These are phyloP conservation scores for Corythornis leucogaster DNA, from an alignment of 2,797 vertebrate genomes.

Conservation along the genomic window DNA sequence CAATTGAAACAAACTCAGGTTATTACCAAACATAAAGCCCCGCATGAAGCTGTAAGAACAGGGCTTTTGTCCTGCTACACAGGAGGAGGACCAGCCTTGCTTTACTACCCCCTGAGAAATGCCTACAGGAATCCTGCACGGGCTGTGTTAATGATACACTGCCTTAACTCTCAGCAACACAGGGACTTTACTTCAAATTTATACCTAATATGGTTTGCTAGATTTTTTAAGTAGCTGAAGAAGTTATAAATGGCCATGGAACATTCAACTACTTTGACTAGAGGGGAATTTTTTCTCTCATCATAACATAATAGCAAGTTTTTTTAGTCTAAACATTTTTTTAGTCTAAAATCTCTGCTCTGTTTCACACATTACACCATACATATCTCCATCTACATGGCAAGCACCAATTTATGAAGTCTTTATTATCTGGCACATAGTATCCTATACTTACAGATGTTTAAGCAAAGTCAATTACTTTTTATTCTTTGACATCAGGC, in stretches of 20 bases:
- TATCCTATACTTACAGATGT: constrained; percentile 1
- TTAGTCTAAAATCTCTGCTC: background rate
- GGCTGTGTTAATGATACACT: background rate
- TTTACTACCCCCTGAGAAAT: background rate
- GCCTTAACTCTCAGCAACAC: background rate
- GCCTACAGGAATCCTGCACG: background rate
- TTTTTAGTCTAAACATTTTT: no score
- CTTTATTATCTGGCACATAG: background rate
- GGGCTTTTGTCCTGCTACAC: background rate
- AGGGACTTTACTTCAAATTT: background rate
- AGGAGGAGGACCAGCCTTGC: background rate
- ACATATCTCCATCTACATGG: background rate
- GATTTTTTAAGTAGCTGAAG: background rate
- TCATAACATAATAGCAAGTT: background rate
- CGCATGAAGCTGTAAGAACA: background rate
- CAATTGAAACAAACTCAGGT: constrained; percentile 16
- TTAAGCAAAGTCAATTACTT: background rate
- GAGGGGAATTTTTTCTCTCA: background rate
- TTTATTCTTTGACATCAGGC: background rate
- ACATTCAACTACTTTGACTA: background rate
- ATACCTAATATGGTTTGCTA: background rate
- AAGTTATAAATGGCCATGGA: background rate
- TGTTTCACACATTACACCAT: background rate
- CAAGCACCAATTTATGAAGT: background rate
- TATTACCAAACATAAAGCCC: constrained; percentile 20